Base-by-base conservation (phyloP, 2,113 vertebrate species). In the Excalfactoria chinensis region DNA sequence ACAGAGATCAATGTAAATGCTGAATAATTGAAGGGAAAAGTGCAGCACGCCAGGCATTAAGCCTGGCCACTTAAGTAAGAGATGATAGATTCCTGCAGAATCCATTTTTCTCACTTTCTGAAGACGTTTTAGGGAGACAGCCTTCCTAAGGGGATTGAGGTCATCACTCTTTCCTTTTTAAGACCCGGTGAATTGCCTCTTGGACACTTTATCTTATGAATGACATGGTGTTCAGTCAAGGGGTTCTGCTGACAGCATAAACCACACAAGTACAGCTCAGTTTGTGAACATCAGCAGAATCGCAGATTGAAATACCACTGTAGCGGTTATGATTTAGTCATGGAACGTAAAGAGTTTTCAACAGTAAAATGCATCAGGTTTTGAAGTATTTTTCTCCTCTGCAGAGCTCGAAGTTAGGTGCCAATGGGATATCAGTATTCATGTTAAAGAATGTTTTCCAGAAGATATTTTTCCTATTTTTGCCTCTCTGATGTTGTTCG, bases 251-350 rank as follows among this genome's bases (percentile, higher is more conserved):
- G 96, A 93, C 93, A 13, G 81, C 74, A 4, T 1, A 37, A 66
- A 20, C 64, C 43, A 1, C 44, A 1, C 15, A 4, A 49, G 89
- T 37, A 3, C 9, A 2, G 76, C 37, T 68, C 11, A 0, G 55
- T 74, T 80, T 92, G 95, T 59, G 91, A 48, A 7, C 89, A 89
- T 97, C 97, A 97, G 98, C 97, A 97, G 88, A 96, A 95, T 81
- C 28, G 0, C 25, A 93, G 96, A 78, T 88, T 48, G 96, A 92
- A 93, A 11, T 60, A 69, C 79, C 68, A 37, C 86, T 2, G 12
- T 22, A 7, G 69, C 16, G 4, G 18, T 82, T 44, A 41, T 62
- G 88, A 63, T 94, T 97, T 85, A 88, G 95, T 95, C 96, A 86
- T 46, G 97, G 97, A 83, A 96, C 62, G 93, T 91, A 80, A 95